Conservation (phyloP, 2,888 invertebrate genomes). For the Sipha maydis region DNA sequence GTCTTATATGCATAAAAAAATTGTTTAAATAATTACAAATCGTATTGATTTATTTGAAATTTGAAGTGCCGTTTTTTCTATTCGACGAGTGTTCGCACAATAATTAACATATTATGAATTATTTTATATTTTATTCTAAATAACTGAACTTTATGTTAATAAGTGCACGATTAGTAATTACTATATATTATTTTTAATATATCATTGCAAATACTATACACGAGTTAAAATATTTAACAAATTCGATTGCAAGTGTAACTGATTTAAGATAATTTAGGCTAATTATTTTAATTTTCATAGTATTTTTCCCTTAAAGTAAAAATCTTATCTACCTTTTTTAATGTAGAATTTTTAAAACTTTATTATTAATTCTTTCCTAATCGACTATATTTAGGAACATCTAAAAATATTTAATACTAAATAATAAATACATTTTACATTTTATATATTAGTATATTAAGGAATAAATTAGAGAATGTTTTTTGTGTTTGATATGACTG, state of each 20-base stretch:
- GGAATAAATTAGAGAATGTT: slow-evolving; percentile 47
- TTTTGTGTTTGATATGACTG: slow-evolving; percentile 51
- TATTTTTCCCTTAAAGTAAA: slow-evolving; percentile 16
- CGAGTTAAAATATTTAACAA: neutral
- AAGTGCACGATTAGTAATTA: neutral
- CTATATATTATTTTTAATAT: neutral
- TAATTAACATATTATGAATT: too few relatives aligned
- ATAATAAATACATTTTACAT: neutral
- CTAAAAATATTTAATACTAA: neutral
- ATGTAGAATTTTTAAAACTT: neutral
- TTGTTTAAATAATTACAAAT: neutral
- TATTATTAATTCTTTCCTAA: neutral
- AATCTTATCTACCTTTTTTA: neutral
- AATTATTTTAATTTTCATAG: neutral
- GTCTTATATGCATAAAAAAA: neutral
- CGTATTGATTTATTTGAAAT: neutral
- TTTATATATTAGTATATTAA: slow-evolving; percentile 6
- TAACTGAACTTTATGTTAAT: neutral
- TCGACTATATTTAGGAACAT: neutral
- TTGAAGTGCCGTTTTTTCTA: neutral
- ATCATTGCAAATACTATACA: neutral
- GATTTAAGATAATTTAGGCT: neutral
- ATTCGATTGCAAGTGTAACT: neutral
- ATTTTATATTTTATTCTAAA: neutral
- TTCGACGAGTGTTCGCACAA: too few relatives aligned